Percentiles rank a stretch among this genome's conserved stretches.
phyloP scores from a whole-genome alignment of 1,140 invertebrate genomes.

The Eriocheir sinensis region DNA sequence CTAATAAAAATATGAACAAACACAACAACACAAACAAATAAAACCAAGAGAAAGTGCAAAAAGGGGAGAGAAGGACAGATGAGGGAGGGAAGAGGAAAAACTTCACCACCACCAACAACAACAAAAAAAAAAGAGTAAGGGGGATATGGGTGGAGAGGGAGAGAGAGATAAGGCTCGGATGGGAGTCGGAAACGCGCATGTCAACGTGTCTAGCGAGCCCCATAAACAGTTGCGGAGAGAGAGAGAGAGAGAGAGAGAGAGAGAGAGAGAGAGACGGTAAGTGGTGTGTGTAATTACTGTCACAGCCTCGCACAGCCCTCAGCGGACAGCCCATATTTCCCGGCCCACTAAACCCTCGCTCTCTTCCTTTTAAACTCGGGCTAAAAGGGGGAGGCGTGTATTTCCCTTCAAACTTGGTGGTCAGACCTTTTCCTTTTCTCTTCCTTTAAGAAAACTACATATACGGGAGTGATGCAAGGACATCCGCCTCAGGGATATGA shows the following conservation, averaged over 20 bases:
- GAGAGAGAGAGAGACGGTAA: not conserved
- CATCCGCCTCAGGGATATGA: no score
- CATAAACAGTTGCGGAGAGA: not conserved
- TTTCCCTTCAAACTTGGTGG: no score
- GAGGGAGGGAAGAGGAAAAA: not conserved
- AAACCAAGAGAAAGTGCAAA: not conserved
- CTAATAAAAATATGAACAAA: no score
- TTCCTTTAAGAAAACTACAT: no score
- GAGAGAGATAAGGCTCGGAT: not conserved
- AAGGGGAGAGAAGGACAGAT: not conserved
- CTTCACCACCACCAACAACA: not conserved
- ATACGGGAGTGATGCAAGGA: no score
- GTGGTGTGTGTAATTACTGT: not conserved
- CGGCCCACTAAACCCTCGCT: not conserved
- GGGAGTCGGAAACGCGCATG: no score
- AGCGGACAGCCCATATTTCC: not conserved
- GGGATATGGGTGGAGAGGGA: not conserved
- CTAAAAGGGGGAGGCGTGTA: no score
- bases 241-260: not conserved
- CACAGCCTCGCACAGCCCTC: not conserved
- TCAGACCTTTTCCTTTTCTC: no score
- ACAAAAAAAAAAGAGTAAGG: not conserved
- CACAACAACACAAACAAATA: no score
- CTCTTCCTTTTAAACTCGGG: no score
- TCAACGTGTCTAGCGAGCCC: no score